These are phyloP conservation scores for Brachionus sp. DNA, from an alignment of 1,140 invertebrate species.

Conservation along the genomic window DNA sequence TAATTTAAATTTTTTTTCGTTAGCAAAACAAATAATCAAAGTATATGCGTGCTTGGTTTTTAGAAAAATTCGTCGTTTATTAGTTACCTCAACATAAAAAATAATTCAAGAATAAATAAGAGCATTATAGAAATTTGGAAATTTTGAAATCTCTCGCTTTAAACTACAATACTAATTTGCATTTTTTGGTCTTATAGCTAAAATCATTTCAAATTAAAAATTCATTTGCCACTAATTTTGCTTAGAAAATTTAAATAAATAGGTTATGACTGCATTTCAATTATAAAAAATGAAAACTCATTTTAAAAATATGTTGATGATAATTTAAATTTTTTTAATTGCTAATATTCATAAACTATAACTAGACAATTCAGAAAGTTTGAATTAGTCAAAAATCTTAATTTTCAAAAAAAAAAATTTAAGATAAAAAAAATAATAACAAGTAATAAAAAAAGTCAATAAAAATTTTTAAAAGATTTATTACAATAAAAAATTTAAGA, in stretches of 20 bases:
- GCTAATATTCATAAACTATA: background rate
- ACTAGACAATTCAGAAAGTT: background rate
- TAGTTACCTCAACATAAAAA: slow-evolving; percentile 5
- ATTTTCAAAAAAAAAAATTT: background rate
- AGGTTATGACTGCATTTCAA: background rate
- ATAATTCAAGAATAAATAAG: background rate
- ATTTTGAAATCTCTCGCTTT: background rate
- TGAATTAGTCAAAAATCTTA: background rate
- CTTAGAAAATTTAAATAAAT: background rate
- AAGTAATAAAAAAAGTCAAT: background rate
- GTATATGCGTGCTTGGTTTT: background rate
- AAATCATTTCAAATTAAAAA: background rate
- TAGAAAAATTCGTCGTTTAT: slow-evolving; percentile 13
- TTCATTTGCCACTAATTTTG: background rate
- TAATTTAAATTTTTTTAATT: background rate
- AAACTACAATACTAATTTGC: background rate
- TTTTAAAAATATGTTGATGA: background rate
- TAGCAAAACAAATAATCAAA: background rate
- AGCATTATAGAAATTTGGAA: background rate
- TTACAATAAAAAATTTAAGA: no score
- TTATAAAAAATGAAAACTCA: background rate
- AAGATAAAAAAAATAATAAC: no score
- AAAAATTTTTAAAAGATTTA: background rate
- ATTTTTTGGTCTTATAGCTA: background rate
- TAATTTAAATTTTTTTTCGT: background rate